Evolutionary conservation across 2,113 vertebrate species (phyloP).

Genomic region (Pollimyrus isidori): DNA sequence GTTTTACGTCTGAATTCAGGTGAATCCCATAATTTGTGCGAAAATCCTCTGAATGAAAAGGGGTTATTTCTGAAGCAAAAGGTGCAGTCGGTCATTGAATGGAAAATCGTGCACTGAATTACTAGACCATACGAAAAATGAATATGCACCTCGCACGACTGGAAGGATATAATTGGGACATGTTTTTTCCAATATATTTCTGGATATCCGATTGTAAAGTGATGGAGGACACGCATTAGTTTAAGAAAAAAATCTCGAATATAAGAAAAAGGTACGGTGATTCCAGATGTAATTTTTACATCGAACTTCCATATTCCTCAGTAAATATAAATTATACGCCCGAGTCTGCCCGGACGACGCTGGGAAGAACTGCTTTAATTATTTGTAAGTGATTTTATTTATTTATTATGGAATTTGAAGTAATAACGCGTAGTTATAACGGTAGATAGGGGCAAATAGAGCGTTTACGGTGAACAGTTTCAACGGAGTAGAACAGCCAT

Average conservation of each 20-base stretch:
- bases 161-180: conserved; percentile 37
- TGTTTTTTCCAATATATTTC: conserved; percentile 22
- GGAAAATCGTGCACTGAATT: background rate
- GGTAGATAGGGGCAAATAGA: conserved; percentile 6
- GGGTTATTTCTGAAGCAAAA: background rate
- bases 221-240: conserved; percentile 32
- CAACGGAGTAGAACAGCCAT: background rate
- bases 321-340: conserved; percentile 10
- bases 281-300: conserved; percentile 13
- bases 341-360: background rate
- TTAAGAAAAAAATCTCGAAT: conserved; percentile 32
- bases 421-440: background rate
- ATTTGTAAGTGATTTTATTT: conserved; percentile 15
- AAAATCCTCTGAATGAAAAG: background rate
- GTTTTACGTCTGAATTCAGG: conserved; percentile 38
- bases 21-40: conserved; percentile 38
- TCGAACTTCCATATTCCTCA: conserved; percentile 6
- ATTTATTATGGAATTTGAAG: background rate
- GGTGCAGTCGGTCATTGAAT: background rate
- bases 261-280: conserved; percentile 30
- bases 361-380: background rate
- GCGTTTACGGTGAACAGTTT: background rate
- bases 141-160: conserved; percentile 20
- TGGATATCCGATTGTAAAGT: conserved; percentile 37
- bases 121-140: conserved; percentile 7